phyloP scores from a whole-genome alignment of 2,113 vertebrate genomes.

The Hassar affinis region DNA sequence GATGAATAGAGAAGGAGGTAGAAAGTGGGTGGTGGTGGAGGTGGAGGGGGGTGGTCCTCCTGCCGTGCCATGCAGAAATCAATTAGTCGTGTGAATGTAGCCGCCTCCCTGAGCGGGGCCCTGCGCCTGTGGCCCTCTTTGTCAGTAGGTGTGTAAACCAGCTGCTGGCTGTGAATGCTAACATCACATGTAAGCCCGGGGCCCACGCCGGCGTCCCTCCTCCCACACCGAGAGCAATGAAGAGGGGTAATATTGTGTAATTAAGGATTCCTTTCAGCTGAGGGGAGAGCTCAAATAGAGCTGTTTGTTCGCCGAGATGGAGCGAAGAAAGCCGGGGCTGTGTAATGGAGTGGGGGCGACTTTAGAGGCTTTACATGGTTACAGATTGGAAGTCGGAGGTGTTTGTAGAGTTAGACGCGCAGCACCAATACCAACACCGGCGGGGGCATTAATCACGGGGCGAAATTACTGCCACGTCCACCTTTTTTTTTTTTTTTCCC shows the following conservation, averaged over 20 bases:
- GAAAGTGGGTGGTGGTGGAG: slow-evolving; percentile 44
- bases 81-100: slow-evolving; percentile 75
- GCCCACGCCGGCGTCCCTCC: slow-evolving; percentile 60
- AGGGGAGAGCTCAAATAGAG: slow-evolving; percentile 98
- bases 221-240: slow-evolving; percentile 85
- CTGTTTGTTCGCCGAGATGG: slow-evolving; percentile 87
- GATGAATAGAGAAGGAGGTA: background rate
- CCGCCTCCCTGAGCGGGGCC: slow-evolving; percentile 58
- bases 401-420: slow-evolving; percentile 90
- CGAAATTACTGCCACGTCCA: slow-evolving; percentile 93
- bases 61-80: slow-evolving; percentile 77
- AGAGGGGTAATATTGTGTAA: slow-evolving; percentile 99
- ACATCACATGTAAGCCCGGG: slow-evolving; percentile 55
- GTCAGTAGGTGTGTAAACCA: slow-evolving; percentile 79
- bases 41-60: slow-evolving; percentile 63
- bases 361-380: slow-evolving; percentile 76
- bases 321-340: slow-evolving; percentile 73
- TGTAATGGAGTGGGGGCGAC: slow-evolving; percentile 70
- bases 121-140: slow-evolving; percentile 69
- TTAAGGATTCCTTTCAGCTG: slow-evolving; percentile 99
- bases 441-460: slow-evolving; percentile 94
- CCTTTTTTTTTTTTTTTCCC: slow-evolving; percentile 54
- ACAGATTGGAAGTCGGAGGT: slow-evolving; percentile 86
- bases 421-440: slow-evolving; percentile 71
- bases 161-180: slow-evolving; percentile 78